Base-by-base conservation (phyloP, 2,797 vertebrate genomes). In the Artibeus lituratus region DNA sequence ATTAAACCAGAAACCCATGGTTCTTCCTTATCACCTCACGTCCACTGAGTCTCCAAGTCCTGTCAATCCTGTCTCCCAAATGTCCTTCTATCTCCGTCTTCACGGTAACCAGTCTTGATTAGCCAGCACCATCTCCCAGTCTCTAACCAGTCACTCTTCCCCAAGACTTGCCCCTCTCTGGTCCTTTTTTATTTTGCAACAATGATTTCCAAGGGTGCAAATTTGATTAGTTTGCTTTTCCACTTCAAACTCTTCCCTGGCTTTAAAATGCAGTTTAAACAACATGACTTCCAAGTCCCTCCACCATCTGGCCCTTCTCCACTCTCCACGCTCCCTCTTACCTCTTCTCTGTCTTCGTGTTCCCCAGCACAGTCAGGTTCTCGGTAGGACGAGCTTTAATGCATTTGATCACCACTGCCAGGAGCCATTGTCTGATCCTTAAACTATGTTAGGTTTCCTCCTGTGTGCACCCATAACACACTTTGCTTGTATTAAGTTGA, bases 401-500 rank as follows among this genome's bases (percentile, higher is more conserved):
- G 87, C 49, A 32, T 18, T 24, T 10, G 24, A 51, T 32, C n/a
- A 7, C 12, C 37, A 39, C 51, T 42, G 11, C 59, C 42, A 42
- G 39, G 77, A 93, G 42, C 16, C 51, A 62, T 26, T 80, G 57
- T 70, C 39, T 91, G 67, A 37, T 69, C 47, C 59, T 29, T 4
- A 90, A 94, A 77, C n/a, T 35, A 10, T 55, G 72, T 87, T 53
- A 59, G 8, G 32, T 70, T 78, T 77, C 51, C 69, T 91, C 42
- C 12, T 65, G 3, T 32, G 37, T 32, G 32, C 51, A 81, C 49
- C 65, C 87, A 2, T 86, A 51, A 92, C 9, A 57, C 26, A 44
- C 32, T 96, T 90, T 47, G 65, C 81, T 90, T 96, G 44, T 65
- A 55, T 80, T 92, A 80, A 32, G n/a, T 72, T 76, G 81, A 94